Conservation (phyloP, 2,888 invertebrate genomes). For the Metellina segmentata region DNA sequence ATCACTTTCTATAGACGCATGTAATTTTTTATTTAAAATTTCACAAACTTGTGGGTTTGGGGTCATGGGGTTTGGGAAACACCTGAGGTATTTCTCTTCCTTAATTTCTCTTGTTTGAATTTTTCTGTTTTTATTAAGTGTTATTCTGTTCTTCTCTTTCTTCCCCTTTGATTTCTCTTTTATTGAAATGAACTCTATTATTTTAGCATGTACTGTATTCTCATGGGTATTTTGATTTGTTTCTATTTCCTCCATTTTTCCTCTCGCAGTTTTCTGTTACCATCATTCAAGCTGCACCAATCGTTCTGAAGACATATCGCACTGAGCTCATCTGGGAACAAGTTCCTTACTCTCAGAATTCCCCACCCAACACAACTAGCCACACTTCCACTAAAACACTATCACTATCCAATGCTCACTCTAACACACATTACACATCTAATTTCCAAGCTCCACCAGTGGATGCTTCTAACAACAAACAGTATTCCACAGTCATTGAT, state of each 20-base stretch:
- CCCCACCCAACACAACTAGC: slow-evolving; percentile 26
- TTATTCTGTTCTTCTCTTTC: slow-evolving; percentile 84
- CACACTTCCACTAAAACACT: slow-evolving; percentile 37
- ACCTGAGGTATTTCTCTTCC: not conserved
- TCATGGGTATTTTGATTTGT: slow-evolving; percentile 72
- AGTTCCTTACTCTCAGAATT: slow-evolving; percentile 56
- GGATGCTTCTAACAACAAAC: not conserved
- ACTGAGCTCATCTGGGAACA: slow-evolving; percentile 75
- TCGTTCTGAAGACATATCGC: slow-evolving; percentile 76
- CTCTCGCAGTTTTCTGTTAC: slow-evolving; percentile 76
- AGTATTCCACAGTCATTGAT: slow-evolving; percentile 50
- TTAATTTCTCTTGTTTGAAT: slow-evolving; percentile 22
- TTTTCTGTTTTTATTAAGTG: slow-evolving; percentile 82
- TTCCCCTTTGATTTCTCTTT: slow-evolving; percentile 78
- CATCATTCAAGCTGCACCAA: slow-evolving; percentile 76
- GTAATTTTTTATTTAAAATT: no score
- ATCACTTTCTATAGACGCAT: no score
- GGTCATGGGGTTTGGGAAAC: not conserved
- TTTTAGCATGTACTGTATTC: slow-evolving; percentile 76
- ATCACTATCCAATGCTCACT: not conserved
- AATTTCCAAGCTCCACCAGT: not conserved
- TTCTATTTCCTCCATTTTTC: slow-evolving; percentile 71
- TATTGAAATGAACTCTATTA: slow-evolving; percentile 54
- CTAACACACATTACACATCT: not conserved
- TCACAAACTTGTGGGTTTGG: no score